phyloP scores from a whole-genome alignment of 2,888 invertebrate genomes.

The Drosophila ezoana region DNA sequence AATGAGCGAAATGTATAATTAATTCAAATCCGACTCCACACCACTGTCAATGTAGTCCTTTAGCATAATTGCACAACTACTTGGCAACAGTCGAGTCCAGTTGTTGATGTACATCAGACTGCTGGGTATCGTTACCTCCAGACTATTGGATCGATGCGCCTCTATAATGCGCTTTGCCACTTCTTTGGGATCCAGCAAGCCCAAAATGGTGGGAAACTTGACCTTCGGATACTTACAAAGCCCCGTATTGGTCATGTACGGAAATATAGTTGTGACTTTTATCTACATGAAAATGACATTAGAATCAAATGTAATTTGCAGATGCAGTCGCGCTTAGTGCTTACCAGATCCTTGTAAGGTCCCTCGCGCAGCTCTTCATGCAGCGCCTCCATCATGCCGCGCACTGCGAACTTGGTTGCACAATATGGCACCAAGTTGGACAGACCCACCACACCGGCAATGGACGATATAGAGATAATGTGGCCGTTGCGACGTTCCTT shows the following conservation, averaged over 20 bases:
- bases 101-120: constrained; percentile 87
- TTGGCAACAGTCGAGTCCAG: constrained; percentile 87
- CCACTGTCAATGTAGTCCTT: constrained; percentile 90
- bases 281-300: constrained; percentile 85
- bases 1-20: constrained; percentile 16
- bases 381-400: constrained; percentile 94
- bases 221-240: constrained; percentile 91
- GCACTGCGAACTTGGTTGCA: constrained; percentile 92
- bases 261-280: constrained; percentile 92
- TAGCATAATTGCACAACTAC: constrained; percentile 86
- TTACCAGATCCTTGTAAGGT: constrained; percentile 80
- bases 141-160: constrained; percentile 88
- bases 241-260: constrained; percentile 95
- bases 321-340: neutral
- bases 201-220: constrained; percentile 89
- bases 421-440: constrained; percentile 93
- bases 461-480: constrained; percentile 91
- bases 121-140: constrained; percentile 88
- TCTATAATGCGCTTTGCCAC: constrained; percentile 89
- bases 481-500: constrained; percentile 90
- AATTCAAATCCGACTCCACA: constrained; percentile 86
- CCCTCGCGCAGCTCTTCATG: constrained; percentile 90
- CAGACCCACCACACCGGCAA: constrained; percentile 90
- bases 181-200: constrained; percentile 88
- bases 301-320: too few relatives aligned